Evolutionary conservation across 2,888 invertebrate genomes (phyloP).

Genomic region (Micoletzkya japonica): DNA sequence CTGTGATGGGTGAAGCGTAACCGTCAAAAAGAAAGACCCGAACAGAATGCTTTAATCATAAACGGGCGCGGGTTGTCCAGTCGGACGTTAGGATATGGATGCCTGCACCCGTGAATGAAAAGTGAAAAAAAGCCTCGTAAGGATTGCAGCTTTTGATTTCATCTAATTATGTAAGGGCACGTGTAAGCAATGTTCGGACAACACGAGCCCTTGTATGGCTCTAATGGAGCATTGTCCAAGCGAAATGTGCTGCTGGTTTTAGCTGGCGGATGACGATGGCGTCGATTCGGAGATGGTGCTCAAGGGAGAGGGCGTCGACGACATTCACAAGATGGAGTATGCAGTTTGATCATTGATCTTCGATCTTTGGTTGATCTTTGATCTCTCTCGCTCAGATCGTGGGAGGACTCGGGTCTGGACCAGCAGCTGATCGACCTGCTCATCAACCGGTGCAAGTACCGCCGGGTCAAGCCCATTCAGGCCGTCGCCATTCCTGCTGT

Average conservation of each 20-base stretch:
- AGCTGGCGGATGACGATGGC: not conserved
- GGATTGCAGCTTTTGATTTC: too few relatives aligned
- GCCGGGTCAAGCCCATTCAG: slow-evolving; percentile 15
- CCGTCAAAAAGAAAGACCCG: too few relatives aligned
- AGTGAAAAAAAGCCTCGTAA: too few relatives aligned
- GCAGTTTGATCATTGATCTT: not conserved
- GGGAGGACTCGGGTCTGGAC: slow-evolving; percentile 42
- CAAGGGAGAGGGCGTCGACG: not conserved
- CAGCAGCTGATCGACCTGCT: slow-evolving; percentile 29
- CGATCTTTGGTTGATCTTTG: not conserved
- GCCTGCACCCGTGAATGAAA: too few relatives aligned
- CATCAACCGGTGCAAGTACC: slow-evolving; percentile 29
- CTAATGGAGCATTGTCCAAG: not conserved
- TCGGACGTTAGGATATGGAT: too few relatives aligned
- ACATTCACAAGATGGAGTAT: slow-evolving; percentile 7
- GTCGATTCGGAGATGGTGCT: slow-evolving; percentile 20
- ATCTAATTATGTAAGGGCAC: too few relatives aligned
- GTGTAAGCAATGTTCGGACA: too few relatives aligned
- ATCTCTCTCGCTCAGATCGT: slow-evolving; percentile 32
- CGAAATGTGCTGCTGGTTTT: not conserved
- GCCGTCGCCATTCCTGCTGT: slow-evolving; percentile 9
- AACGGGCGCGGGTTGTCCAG: too few relatives aligned
- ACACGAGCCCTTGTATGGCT: too few relatives aligned
- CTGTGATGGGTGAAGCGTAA: too few relatives aligned
- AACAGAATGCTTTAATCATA: too few relatives aligned